Percentiles rank a stretch among this genome's conserved stretches.
phyloP scores from a whole-genome alignment of 2,797 vertebrate genomes.

The Miopithecus talapoin region DNA sequence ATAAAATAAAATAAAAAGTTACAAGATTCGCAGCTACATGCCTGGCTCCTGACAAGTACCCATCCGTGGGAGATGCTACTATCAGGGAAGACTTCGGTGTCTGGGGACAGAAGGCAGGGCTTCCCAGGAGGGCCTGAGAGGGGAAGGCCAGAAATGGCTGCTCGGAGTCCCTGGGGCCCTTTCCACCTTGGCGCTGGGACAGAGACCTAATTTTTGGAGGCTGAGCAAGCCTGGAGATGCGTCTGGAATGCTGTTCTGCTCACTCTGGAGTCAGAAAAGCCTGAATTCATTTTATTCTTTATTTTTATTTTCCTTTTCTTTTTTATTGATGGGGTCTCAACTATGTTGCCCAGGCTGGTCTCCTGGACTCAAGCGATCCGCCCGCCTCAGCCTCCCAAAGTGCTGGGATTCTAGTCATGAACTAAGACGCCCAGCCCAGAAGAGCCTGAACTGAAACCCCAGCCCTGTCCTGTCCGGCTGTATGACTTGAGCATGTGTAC shows the following conservation, averaged over 20 bases:
- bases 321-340: neutral
- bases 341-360: neutral
- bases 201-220: neutral
- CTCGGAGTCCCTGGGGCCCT: accelerated
- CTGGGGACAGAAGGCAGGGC: no score
- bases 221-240: neutral
- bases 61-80: neutral
- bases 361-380: neutral
- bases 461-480: neutral
- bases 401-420: neutral
- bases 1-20: neutral
- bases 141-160: neutral
- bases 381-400: neutral
- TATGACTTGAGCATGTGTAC: neutral
- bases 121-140: neutral
- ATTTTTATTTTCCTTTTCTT: neutral
- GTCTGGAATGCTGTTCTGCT: neutral
- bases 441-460: neutral
- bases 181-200: neutral
- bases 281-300: neutral
- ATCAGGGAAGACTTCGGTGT: neutral
- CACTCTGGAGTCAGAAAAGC: neutral
- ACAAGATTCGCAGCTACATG: neutral
- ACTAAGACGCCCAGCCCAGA: neutral
- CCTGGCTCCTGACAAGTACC: neutral